Evolutionary conservation across 1,140 invertebrate genomes (phyloP).

Genomic region (Trichonephila clavata): DNA sequence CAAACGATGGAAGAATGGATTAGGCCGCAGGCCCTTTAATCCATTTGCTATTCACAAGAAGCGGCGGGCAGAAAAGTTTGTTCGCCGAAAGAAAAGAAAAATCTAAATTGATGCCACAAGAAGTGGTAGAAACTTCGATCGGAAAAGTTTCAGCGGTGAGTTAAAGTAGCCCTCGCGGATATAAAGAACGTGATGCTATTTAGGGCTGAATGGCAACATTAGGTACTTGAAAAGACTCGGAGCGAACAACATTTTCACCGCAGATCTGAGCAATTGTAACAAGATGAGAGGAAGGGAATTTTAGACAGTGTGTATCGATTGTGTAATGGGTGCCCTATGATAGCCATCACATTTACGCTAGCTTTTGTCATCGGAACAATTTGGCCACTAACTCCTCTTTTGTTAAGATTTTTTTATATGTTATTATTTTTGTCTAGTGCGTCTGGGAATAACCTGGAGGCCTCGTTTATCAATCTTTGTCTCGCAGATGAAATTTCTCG

Average conservation of each 20-base stretch:
- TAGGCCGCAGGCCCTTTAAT: slow-evolving; percentile 21
- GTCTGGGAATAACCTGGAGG: neutral
- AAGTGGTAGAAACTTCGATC: slow-evolving; percentile 31
- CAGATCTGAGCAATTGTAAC: slow-evolving; percentile 25
- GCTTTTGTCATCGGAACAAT: neutral
- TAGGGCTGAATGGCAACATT: slow-evolving; percentile 30
- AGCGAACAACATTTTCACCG: slow-evolving; percentile 39
- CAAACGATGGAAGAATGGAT: slow-evolving; percentile 13
- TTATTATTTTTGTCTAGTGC: neutral
- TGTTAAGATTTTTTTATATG: neutral
- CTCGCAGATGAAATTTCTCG: neutral
- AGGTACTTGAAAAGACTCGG: slow-evolving; percentile 15
- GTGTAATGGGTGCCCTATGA: neutral
- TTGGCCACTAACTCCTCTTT: neutral
- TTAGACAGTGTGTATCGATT: slow-evolving; percentile 6
- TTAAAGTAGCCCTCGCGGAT: slow-evolving; percentile 40
- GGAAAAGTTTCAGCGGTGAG: slow-evolving; percentile 25
- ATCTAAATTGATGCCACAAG: slow-evolving; percentile 35
- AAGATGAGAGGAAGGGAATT: neutral
- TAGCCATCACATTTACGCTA: neutral
- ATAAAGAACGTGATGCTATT: slow-evolving; percentile 31
- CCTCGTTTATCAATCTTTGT: neutral
- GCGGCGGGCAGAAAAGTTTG: slow-evolving; percentile 33
- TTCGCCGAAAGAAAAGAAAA: slow-evolving; percentile 18
- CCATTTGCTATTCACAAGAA: slow-evolving; percentile 38